Percentiles rank a stretch among this genome's conserved stretches.
phyloP scores from a whole-genome alignment of 2,797 vertebrate genomes.

The Eospalax fontanierii region DNA sequence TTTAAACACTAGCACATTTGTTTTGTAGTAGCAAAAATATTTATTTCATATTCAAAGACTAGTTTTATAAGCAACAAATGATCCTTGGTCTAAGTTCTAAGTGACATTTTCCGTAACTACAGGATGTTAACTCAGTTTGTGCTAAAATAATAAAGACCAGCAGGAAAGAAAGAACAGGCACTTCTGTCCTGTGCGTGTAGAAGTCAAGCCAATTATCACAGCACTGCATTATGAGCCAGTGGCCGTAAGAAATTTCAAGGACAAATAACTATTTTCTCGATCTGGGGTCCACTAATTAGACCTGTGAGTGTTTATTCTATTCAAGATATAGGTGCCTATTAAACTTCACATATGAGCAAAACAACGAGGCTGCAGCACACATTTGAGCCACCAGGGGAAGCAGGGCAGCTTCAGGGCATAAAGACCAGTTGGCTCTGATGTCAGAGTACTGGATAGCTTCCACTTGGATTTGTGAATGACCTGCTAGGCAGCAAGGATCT shows the following conservation, averaged over 20 bases:
- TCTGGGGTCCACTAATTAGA: neutral
- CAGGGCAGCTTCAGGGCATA: neutral
- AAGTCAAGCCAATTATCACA: neutral
- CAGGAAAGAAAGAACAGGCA: neutral
- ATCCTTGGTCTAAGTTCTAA: neutral
- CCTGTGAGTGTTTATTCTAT: conserved; percentile 34
- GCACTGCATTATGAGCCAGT: neutral
- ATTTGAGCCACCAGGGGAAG: neutral
- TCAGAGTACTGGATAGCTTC: neutral
- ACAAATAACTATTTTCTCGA: neutral
- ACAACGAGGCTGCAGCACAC: neutral
- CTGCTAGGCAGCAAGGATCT: neutral
- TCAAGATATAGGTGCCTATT: neutral
- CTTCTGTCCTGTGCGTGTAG: neutral
- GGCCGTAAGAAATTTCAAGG: neutral
- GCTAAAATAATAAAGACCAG: neutral
- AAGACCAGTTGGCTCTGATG: neutral
- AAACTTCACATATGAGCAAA: neutral
- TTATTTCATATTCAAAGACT: neutral
- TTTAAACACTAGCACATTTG: neutral
- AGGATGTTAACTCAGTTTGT: conserved; percentile 52
- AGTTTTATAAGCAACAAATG: conserved; percentile 35
- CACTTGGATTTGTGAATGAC: neutral
- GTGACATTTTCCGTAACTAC: neutral
- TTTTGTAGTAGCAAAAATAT: neutral